Conservation (phyloP, 2,797 vertebrate genomes). For the Lagocephalus sceleratus region DNA sequence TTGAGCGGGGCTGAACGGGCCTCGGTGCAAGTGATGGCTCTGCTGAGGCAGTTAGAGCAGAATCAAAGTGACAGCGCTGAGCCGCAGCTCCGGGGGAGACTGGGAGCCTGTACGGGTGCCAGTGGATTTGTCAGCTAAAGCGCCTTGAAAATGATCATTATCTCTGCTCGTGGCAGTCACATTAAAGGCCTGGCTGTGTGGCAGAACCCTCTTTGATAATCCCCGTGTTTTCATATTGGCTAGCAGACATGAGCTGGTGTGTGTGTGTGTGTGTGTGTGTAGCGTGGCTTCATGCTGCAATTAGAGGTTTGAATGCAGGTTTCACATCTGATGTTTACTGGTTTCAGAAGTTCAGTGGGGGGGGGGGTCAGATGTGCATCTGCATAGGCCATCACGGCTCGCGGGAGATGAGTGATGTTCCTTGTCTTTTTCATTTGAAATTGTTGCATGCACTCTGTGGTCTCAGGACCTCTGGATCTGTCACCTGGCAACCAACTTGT, state of each 20-base stretch:
- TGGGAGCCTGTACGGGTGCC: conserved; percentile 37
- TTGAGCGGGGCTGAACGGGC: conserved; percentile 4
- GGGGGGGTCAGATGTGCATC: no score
- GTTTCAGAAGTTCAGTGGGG: neutral
- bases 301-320: conserved; percentile 32
- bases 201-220: conserved; percentile 53
- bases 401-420: conserved; percentile 43
- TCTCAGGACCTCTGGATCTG: conserved; percentile 70
- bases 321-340: conserved; percentile 15
- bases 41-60: conserved; percentile 18
- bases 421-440: conserved; percentile 52
- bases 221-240: conserved; percentile 8
- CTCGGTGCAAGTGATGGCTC: neutral
- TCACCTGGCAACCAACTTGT: conserved; percentile 80
- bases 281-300: conserved; percentile 19
- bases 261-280: no score
- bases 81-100: conserved; percentile 38
- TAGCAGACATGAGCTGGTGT: no score
- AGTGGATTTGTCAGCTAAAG: conserved; percentile 46
- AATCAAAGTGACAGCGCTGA: conserved; percentile 33
- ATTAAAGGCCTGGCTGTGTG: conserved; percentile 47
- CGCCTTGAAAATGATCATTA: conserved; percentile 57
- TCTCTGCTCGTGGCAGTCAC: conserved; percentile 42
- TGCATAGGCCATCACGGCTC: neutral
- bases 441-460: conserved; percentile 49